Evolutionary conservation across 2,113 vertebrate species (phyloP), one percentile per base, ranked within the genome.

Genomic region (Labeo catla): DNA sequence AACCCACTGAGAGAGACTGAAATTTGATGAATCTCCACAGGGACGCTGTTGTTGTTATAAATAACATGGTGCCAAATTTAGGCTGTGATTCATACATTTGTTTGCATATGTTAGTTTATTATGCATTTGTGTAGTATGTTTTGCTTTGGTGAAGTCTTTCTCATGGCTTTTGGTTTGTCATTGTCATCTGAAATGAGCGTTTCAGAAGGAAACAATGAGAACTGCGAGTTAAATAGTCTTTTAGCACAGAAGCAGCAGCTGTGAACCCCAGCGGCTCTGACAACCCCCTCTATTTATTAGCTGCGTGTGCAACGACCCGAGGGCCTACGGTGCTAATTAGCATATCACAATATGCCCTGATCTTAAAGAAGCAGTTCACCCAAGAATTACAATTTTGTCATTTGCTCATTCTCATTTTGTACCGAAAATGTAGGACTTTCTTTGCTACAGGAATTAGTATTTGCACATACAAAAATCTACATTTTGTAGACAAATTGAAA

Each of bases 241-340:
- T 88, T 80, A 79, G 54, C 43, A 13, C 49, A 63, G 79, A 72
- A 79, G 66, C 63, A 78, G 72, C 83, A 81, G 83, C 83, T 87
- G 86, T 80, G 84, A 73, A n/a, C 79, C 54, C 28, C 54, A 68
- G 1, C 80, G 21, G 72, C 63, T 61, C 36, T 72, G 16, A 86
- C 49, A 54, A 47, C 84, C 84, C 74, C 70, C 63, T 47, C 59
- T 74, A 19, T 81, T 81, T 73, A 61, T 57, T 43, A 59, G n/a
- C 49, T 77, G 36, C 83, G 84, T 72, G 65, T 66, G 77, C 23
- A 43, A n/a, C 16, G 65, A 82, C 73, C 28, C 79, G 9, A 52
- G 66, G 66, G 66, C 86, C 49, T 68, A 84, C 11, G 81, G 66
- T 49, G 77, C 86, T 92, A 89, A 92, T 92, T 91, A 87, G 78